Percentiles rank a stretch among this genome's conserved stretches.
Conservation (phyloP, 2,113 vertebrate species). For the Burhinus bistriatus region DNA sequence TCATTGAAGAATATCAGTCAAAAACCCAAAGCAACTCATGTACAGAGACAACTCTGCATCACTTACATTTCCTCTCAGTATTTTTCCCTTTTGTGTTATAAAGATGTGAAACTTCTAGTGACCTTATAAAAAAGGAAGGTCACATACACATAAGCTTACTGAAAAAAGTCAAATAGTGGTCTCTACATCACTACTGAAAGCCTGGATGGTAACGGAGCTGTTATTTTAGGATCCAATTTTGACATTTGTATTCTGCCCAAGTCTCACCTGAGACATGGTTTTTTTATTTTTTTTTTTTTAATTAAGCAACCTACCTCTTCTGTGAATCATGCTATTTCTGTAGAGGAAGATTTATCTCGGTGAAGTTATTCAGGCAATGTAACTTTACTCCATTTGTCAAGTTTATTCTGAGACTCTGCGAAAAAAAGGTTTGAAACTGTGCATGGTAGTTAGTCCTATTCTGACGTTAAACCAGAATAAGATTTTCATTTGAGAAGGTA, state of each 20-base stretch:
- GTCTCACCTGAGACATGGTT: neutral
- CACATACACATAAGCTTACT: neutral
- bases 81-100: neutral
- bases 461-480: neutral
- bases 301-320: neutral
- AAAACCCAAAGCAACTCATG: neutral
- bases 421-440: neutral
- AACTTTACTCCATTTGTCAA: neutral
- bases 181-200: neutral
- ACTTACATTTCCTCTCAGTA: neutral
- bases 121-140: neutral
- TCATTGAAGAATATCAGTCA: neutral
- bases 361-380: neutral
- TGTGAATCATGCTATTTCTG: neutral
- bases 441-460: rapidly evolving
- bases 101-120: neutral
- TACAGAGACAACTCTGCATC: neutral
- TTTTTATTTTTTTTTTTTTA: too few relatives aligned
- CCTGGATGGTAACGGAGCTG: neutral
- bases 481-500: neutral
- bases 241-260: neutral
- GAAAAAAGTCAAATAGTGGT: neutral
- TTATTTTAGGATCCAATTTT: neutral
- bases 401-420: neutral
- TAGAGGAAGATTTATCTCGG: neutral